Evolutionary conservation across 1,140 invertebrate species (phyloP).

Genomic region (Diachasmimorpha longicaudata): DNA sequence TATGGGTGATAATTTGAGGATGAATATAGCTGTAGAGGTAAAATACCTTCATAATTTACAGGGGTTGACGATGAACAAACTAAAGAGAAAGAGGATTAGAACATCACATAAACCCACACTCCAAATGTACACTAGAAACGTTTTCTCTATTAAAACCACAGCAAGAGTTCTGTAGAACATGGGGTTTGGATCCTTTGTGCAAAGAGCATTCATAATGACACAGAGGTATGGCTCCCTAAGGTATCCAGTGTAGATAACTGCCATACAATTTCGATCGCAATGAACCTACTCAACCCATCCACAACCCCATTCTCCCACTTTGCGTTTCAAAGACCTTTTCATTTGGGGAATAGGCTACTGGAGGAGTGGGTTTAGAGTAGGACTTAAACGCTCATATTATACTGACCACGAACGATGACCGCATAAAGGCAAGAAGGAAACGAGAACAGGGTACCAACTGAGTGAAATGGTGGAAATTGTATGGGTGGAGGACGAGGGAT

Average conservation of each 20-base stretch:
- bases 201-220: neutral
- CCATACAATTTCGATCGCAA: conserved; percentile 17
- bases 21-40: neutral
- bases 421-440: conserved; percentile 1
- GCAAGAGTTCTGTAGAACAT: neutral
- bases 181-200: neutral
- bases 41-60: neutral
- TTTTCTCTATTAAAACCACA: conserved; percentile 6
- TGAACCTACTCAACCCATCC: neutral
- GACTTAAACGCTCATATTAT: conserved; percentile 7
- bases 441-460: neutral
- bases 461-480: neutral
- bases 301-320: neutral
- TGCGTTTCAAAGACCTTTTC: neutral
- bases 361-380: neutral
- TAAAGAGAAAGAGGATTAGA: neutral
- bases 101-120: neutral
- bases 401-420: conserved; percentile 4
- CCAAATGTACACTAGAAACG: neutral
- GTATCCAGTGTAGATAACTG: conserved; percentile 10
- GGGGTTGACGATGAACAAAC: neutral
- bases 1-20: conserved; percentile 17
- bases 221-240: neutral
- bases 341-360: neutral
- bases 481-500: neutral